Conservation (phyloP, 2,888 invertebrate species). For the Rhimphoctona megacephalus region DNA sequence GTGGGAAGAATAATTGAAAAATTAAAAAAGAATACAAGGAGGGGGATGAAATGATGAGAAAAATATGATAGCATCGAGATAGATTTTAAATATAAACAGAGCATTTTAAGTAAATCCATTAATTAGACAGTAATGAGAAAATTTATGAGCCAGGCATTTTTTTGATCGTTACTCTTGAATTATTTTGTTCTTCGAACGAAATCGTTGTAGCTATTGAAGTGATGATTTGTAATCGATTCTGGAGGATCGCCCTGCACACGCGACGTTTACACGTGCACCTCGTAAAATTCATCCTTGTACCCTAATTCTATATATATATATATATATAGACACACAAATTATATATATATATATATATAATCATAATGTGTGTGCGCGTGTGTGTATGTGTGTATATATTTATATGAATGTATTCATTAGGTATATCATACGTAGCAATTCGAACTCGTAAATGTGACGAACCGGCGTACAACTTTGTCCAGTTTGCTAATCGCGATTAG, state of each 20-base stretch:
- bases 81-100: too few relatives aligned
- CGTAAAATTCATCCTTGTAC: constrained; percentile 55
- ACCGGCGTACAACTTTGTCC: constrained; percentile 27
- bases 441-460: constrained; percentile 20
- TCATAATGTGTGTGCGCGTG: not conserved
- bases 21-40: not conserved
- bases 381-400: not conserved
- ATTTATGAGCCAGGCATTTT: not conserved
- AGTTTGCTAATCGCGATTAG: constrained; percentile 44
- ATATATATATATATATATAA: not conserved
- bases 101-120: not conserved
- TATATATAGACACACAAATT: not conserved
- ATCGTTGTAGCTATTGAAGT: constrained; percentile 23
- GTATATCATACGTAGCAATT: constrained; percentile 42
- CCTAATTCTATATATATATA: not conserved
- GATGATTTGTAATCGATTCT: constrained; percentile 57
- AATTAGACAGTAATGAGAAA: not conserved
- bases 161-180: constrained; percentile 20
- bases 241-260: constrained; percentile 41
- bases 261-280: constrained; percentile 58
- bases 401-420: constrained; percentile 17
- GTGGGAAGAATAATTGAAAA: not conserved
- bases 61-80: not conserved
- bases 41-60: not conserved
- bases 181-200: constrained; percentile 27